Evolutionary conservation across 2,797 vertebrate species (phyloP), one percentile per base, ranked within the genome.

Genomic region (Antennarius maculatus): DNA sequence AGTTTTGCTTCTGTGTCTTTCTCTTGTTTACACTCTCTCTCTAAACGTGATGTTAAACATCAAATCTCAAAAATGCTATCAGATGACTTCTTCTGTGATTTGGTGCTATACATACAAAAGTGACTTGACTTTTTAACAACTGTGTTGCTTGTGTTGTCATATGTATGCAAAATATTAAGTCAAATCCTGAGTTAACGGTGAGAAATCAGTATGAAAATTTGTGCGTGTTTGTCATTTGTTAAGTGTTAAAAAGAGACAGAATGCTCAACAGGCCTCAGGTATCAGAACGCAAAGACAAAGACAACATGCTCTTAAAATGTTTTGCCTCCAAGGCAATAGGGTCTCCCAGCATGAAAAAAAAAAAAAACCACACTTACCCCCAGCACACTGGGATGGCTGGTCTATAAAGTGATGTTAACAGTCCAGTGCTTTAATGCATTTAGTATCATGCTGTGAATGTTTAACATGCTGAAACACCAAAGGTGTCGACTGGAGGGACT

Each of bases 381-480:
- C 79, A 66, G 78, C 78, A 91, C 79, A 85, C 41, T 68, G 83
- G 82, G 76, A 81, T 82, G 76, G 79, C 84, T 86, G 90, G 86
- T 91, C 82, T 88, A 82, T 80, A 93, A 94, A 95, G 92, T 90
- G 93, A 95, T 94, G 91, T 93, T 93, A 94, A 92, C 90, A 72
- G 71, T 92, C 89, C 85, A 89, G 85, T 17, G 91, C 92, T 93
- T 86, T 91, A 93, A 92, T 93, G 94, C 80, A 92, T 94, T 93
- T 87, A 87, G 86, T 91, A 86, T 91, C 95, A 91, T 52, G 94
- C 95, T 95, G 95, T 93, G 95, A 93, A 88, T 89, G 93, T 95
- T 95, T 93, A 95, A 95, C 91, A 95, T 94, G 92, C 93, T 93
- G 93, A 94, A 93, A 88, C 92, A 94, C 91, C 82, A 89, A 92